Conservation (phyloP, 2,888 invertebrate genomes). For the Bombyx huttoni region DNA sequence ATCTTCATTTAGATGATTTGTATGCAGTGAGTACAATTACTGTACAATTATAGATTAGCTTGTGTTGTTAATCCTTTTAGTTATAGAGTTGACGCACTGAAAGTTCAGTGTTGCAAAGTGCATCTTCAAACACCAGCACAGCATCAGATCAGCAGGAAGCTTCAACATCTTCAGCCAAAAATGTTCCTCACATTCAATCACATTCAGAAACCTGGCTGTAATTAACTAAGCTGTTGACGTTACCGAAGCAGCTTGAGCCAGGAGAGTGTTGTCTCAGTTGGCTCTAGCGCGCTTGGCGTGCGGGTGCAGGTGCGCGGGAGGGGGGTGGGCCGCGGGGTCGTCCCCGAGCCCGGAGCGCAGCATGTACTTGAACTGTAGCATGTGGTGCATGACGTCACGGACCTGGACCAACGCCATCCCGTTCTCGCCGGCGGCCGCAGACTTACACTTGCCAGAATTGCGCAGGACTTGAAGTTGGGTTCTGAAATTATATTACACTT, state of each 20-base stretch:
- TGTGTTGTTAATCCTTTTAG: no score
- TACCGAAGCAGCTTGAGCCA: no score
- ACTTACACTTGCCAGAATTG: slow-evolving; percentile 81
- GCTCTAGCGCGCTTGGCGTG: slow-evolving; percentile 46
- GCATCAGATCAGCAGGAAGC: no score
- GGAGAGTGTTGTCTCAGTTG: slow-evolving; percentile 24
- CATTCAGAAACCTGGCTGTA: no score
- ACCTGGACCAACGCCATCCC: slow-evolving; percentile 86
- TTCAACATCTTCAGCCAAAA: background rate
- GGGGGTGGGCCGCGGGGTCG: slow-evolving; percentile 19
- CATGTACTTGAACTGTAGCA: slow-evolving; percentile 92
- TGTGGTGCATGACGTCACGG: slow-evolving; percentile 85
- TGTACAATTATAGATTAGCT: no score
- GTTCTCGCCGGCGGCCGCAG: slow-evolving; percentile 76
- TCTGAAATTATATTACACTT: slow-evolving; percentile 37
- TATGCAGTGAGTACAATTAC: no score
- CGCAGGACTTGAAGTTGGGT: slow-evolving; percentile 83
- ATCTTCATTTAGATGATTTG: no score
- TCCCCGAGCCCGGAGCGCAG: slow-evolving; percentile 60
- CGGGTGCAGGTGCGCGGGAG: slow-evolving; percentile 21
- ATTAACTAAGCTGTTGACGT: no score
- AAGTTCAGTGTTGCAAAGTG: no score
- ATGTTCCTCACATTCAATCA: no score
- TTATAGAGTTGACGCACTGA: no score
- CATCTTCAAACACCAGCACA: no score